Evolutionary conservation across 2,888 invertebrate genomes (phyloP), one percentile per base, ranked within the genome.

Genomic region (Cancer borealis): DNA sequence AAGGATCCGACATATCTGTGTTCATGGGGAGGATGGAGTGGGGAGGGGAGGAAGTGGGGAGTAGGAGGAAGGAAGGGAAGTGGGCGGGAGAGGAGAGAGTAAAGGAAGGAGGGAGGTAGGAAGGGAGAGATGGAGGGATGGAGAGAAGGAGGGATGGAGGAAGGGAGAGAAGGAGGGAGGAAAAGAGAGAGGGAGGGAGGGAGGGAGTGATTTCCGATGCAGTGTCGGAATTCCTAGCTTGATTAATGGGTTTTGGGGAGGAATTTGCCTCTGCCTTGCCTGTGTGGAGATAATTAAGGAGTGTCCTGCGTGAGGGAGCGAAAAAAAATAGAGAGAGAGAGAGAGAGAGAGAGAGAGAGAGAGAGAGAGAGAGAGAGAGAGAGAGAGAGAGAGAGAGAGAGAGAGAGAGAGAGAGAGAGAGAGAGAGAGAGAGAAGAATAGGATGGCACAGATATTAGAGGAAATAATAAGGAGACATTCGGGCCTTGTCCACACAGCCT

Each of bases 301-400:
- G 26, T 79, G 73, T 79, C 73, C 73, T 79, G 73, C 73, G 73
- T 79, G 73, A 26, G 73, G 10, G 73, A 79, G 73, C 10, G 73
- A 79, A 26, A 73, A 79, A 79, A 26, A 26, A 60, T 1, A 60
- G 60, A 60, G 26, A 73, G 73, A 73, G n/a, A 73, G 73, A 73
- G 21, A 21, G 3, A 66, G 21, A 66, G 21, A 66, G 21, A 17
- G 21, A 12, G 66, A 66, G 60, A 14, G 6, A 60, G 10, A 14
- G 6, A 66, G n/a, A 73, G n/a, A 73, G 73, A 73, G 73, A 73
- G 73, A 73, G 73, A 73, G 73, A 73, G 73, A 73, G n/a, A 73
- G 73, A 73, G 73, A 73, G 73, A 73, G 73, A 73, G 73, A 73
- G n/a, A n/a, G n/a, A 73, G n/a, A 73, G n/a, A 73, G n/a, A 73